Evolutionary conservation across 2,113 vertebrate genomes (phyloP).

Genomic region (Perca flavescens): DNA sequence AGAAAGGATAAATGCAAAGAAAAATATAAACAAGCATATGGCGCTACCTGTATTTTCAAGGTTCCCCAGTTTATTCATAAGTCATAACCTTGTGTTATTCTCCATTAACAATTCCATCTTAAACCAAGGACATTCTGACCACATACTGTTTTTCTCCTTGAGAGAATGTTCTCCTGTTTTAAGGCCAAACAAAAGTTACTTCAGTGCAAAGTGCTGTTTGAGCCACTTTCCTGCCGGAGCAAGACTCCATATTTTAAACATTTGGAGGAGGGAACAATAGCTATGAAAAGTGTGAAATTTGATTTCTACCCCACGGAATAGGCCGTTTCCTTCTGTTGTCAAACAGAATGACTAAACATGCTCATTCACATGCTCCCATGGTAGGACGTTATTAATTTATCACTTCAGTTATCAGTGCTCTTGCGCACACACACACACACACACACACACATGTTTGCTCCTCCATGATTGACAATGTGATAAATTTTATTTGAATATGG

Average conservation of each 20-base stretch:
- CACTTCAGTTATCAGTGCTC: constrained; percentile 76
- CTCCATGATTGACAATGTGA: constrained; percentile 84
- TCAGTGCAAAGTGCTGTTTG: constrained; percentile 53
- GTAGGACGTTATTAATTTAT: constrained; percentile 84
- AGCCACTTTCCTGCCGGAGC: constrained; percentile 69
- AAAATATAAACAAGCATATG: constrained; percentile 38
- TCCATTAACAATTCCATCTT: constrained; percentile 45
- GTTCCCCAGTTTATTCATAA: constrained; percentile 39
- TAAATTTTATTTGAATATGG: constrained; percentile 87
- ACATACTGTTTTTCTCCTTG: constrained; percentile 49
- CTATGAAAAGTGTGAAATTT: constrained; percentile 78
- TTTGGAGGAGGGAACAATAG: constrained; percentile 77
- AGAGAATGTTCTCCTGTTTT: constrained; percentile 55
- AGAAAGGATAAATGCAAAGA: constrained; percentile 15
- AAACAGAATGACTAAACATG: constrained; percentile 88
- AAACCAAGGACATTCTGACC: constrained; percentile 55
- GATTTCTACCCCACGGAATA: constrained; percentile 80
- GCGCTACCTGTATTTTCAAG: constrained; percentile 36
- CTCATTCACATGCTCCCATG: constrained; percentile 84
- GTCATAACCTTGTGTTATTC: constrained; percentile 34
- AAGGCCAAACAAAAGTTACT: constrained; percentile 74
- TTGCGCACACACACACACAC: constrained; percentile 35
- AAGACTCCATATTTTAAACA: constrained; percentile 77
- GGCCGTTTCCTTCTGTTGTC: constrained; percentile 85
- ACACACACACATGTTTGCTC: constrained; percentile 56